Conservation (phyloP, 2,797 vertebrate genomes). For the Clarias fuscus region DNA sequence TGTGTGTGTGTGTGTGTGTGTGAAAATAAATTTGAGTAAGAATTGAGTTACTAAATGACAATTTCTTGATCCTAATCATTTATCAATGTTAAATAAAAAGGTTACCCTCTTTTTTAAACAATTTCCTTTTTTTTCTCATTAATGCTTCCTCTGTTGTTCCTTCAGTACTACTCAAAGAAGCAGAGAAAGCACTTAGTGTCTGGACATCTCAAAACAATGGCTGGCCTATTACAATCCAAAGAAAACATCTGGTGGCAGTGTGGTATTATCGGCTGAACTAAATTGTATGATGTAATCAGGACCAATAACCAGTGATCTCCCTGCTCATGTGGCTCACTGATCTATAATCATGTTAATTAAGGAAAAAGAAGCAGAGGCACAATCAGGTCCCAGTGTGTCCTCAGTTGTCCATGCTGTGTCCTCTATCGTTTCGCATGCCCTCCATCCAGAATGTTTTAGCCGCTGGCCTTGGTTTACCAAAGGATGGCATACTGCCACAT, state of each 20-base stretch:
- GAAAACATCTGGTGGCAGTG: slow-evolving; percentile 52
- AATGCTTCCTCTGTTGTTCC: background rate
- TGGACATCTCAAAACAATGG: slow-evolving; percentile 12
- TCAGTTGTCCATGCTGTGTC: slow-evolving; percentile 19
- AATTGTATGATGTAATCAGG: slow-evolving; percentile 46
- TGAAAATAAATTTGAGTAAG: no score
- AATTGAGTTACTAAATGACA: background rate
- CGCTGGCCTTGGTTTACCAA: slow-evolving; percentile 18
- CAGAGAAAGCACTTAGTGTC: background rate
- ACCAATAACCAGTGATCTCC: slow-evolving; percentile 20
- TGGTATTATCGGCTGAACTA: slow-evolving; percentile 48
- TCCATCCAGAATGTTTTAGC: background rate
- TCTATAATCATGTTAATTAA: slow-evolving; percentile 46
- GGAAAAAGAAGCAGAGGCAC: slow-evolving; percentile 24
- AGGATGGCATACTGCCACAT: background rate
- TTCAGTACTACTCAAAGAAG: background rate
- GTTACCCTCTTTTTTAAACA: background rate
- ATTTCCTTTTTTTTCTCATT: background rate
- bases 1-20: no score
- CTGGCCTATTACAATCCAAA: slow-evolving; percentile 23
- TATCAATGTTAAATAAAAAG: background rate
- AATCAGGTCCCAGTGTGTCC: slow-evolving; percentile 30
- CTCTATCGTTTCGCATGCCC: background rate
- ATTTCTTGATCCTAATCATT: background rate
- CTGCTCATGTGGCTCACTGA: slow-evolving; percentile 26